Percentiles rank a stretch among this genome's conserved stretches.
Evolutionary conservation across 23 tunicate genomes (phyloP).

Genomic region (Styela plicata): DNA sequence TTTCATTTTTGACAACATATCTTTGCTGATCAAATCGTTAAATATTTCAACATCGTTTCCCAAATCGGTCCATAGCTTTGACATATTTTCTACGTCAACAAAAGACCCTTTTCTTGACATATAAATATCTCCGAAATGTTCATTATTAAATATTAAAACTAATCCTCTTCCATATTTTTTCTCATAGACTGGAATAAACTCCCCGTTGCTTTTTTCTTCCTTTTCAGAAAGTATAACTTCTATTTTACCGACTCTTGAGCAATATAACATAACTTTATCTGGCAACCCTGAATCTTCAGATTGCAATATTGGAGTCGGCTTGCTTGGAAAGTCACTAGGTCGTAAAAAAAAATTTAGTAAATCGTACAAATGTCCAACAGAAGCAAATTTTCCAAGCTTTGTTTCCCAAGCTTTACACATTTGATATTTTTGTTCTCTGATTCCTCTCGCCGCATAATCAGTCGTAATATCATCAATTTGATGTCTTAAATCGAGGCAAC

Average conservation of each 20-base stretch:
- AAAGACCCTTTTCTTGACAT: neutral
- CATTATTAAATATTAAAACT: conserved; percentile 11
- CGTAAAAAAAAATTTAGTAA: neutral
- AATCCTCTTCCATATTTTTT: too few relatives aligned
- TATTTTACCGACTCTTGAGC: conserved; percentile 5
- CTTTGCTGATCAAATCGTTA: neutral
- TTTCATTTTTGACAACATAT: neutral
- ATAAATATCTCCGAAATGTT: neutral
- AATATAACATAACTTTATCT: neutral
- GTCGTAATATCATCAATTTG: neutral
- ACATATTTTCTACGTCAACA: conserved; percentile 20
- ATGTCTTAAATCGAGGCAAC: neutral
- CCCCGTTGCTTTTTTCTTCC: neutral
- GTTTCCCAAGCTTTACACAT: conserved; percentile 6
- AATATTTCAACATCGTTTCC: neutral
- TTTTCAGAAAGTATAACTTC: neutral
- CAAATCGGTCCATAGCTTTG: neutral
- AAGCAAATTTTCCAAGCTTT: neutral
- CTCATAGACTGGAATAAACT: neutral
- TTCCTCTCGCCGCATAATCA: neutral
- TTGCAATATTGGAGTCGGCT: neutral
- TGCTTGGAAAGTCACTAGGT: neutral
- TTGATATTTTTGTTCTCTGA: conserved; percentile 16
- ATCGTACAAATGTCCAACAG: neutral
- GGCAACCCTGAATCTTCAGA: neutral